Base-by-base conservation (phyloP, 2,113 vertebrate species). In the Pomatostomus ruficeps region DNA sequence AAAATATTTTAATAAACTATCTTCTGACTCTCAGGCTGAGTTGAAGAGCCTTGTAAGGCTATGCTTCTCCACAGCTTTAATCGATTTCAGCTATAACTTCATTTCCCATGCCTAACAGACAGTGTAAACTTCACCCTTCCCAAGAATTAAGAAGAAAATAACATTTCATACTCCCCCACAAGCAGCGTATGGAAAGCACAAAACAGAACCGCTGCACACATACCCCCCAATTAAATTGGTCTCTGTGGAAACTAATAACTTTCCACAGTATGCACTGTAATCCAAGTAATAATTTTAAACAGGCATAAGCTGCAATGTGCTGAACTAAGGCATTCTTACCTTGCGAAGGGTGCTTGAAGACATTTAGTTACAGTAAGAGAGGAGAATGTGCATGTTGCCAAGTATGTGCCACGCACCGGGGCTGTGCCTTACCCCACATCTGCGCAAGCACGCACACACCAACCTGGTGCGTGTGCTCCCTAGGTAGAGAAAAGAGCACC, bases 241-340 rank as follows among this genome's bases (percentile, higher is more conserved):
- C 94, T 95, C 94, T 91, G 83, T 91, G 93, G 96, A 96, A 96
- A 96, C 91, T 95, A 96, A 91, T 96, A 96, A 94, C 82, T 93
- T 93, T 96, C 93, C 81, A 94, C 88, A 89, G 91, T 81, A 91
- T 46, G 88, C 91, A 95, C 76, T 87, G 87, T 94, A 97, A 97
- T 95, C 74, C 94, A 92, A 93, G 94, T 73, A 80, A 75, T 93
- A 96, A 94, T 97, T 95, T 91, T 95, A 88, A 91, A 96, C 72
- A 89, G 90, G 54, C 90, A 85, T 88, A 94, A 96, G 95, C 96
- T 97, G 67, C 61, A 92, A 81, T 13, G 85, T 91, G 83, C 54
- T 93, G 77, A 97, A 96, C 70, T 95, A 93, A 97, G 97, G 85
- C 91, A 94, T 92, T 91, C 94, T 96, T 96, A 94, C 92, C 87